A percentile compares a stretch with the other conserved stretches of the same genome.
phyloP scores from a whole-genome alignment of 2,113 vertebrate species.

The Dipodomys spectabilis region DNA sequence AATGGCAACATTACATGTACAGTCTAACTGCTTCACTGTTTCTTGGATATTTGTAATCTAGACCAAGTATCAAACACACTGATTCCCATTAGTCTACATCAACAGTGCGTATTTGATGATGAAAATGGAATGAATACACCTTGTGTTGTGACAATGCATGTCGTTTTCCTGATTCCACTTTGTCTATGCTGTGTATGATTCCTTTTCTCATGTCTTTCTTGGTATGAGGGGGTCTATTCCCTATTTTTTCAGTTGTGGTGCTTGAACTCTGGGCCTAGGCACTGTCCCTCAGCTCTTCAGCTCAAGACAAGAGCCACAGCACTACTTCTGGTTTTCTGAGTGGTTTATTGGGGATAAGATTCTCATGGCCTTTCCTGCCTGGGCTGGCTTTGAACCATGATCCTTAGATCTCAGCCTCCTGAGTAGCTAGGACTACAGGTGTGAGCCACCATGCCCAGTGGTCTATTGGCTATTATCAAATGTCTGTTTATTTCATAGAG shows the following conservation, averaged over 20 bases:
- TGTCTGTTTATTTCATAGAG: constrained; percentile 87
- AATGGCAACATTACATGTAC: not conserved
- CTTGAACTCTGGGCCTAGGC: too few species aligned
- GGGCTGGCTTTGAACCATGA: too few species aligned
- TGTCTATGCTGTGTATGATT: not conserved
- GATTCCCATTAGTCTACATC: not conserved
- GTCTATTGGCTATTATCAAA: constrained; percentile 1
- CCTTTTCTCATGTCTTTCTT: not conserved
- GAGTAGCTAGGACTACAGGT: too few species aligned
- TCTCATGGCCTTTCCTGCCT: too few species aligned
- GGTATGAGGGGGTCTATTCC: not conserved
- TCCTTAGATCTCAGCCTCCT: too few species aligned
- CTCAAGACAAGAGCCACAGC: too few species aligned
- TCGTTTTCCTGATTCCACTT: not conserved
- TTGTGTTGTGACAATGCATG: not conserved
- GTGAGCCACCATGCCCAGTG: too few species aligned
- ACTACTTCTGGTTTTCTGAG: too few species aligned
- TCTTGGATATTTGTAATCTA: not conserved
- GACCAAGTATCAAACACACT: not conserved
- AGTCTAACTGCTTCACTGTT: not conserved
- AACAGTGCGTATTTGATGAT: not conserved
- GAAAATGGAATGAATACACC: not conserved
- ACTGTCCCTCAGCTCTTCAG: too few species aligned
- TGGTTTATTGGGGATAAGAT: too few species aligned
- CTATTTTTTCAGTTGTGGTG: not conserved